Percentiles rank a stretch among this genome's conserved stretches.
These are phyloP conservation scores for Tachuris rubrigastra DNA, from an alignment of 2,113 vertebrate genomes.

Conservation along the genomic window DNA sequence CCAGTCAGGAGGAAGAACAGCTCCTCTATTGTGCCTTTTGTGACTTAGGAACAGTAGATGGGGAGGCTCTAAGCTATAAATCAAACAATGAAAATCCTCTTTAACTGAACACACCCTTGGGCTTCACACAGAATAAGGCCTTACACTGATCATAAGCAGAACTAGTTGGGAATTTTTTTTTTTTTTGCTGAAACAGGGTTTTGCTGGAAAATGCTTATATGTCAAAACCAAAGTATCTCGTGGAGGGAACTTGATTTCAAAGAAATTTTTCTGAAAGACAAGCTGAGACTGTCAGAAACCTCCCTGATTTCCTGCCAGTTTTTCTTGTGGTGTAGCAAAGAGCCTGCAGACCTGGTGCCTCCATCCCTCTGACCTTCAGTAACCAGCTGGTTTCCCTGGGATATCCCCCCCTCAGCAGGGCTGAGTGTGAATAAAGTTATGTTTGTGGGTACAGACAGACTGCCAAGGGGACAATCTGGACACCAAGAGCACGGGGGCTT, in stretches of 20 bases:
- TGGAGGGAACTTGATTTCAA: constrained; percentile 4
- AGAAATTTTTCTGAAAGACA: neutral
- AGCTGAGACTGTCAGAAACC: neutral
- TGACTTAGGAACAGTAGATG: neutral
- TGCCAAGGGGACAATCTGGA: neutral
- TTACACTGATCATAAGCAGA: constrained; percentile 16
- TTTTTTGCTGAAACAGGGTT: constrained; percentile 38
- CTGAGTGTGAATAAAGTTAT: neutral
- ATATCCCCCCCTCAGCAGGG: neutral
- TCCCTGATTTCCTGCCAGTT: neutral
- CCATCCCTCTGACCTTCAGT: neutral
- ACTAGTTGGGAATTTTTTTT: neutral
- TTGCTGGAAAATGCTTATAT: constrained; percentile 36
- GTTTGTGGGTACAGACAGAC: neutral
- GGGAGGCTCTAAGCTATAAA: constrained; percentile 44
- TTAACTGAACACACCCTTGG: constrained; percentile 38
- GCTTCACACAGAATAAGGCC: constrained; percentile 28
- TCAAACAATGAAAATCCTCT: constrained; percentile 53
- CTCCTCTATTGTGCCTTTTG: constrained; percentile 21
- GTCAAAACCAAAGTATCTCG: neutral
- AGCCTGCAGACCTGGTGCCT: neutral
- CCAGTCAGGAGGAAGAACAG: neutral
- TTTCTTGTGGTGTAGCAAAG: neutral
- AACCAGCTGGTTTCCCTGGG: neutral
- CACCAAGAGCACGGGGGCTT: neutral